These are phyloP conservation scores for Yoshiicerus persimilis DNA, from an alignment of 1,140 invertebrate genomes.

Conservation along the genomic window DNA sequence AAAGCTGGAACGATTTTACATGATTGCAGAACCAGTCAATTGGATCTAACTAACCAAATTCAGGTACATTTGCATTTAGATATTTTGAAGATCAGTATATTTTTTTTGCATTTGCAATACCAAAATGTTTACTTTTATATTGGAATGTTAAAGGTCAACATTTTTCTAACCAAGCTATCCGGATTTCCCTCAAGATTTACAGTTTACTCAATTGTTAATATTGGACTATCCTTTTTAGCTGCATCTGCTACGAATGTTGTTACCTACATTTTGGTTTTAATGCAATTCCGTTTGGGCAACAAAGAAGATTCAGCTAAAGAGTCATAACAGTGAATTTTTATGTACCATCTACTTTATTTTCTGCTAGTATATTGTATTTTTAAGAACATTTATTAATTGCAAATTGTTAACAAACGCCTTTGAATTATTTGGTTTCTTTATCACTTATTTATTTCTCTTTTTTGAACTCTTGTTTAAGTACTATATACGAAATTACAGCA, in stretches of 20 bases:
- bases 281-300: conserved; percentile 27
- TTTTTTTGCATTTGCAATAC: not conserved
- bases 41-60: not conserved
- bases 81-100: no score
- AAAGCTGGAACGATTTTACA: not conserved
- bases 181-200: conserved; percentile 13
- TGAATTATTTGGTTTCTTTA: no score
- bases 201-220: not conserved
- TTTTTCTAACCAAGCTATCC: not conserved
- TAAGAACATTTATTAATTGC: no score
- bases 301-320: not conserved
- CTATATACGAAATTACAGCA: no score
- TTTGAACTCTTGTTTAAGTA: no score
- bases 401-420: no score
- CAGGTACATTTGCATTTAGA: not conserved
- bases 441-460: no score
- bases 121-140: not conserved
- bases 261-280: conserved; percentile 21
- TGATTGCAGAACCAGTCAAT: not conserved
- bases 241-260: not conserved
- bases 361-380: no score
- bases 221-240: not conserved
- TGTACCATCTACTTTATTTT: no score
- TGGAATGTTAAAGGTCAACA: not conserved
- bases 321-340: not conserved